Percentiles rank a stretch among this genome's conserved stretches.
phyloP scores from a whole-genome alignment of 2,888 invertebrate genomes.

The Lasioglossum figueresi region DNA sequence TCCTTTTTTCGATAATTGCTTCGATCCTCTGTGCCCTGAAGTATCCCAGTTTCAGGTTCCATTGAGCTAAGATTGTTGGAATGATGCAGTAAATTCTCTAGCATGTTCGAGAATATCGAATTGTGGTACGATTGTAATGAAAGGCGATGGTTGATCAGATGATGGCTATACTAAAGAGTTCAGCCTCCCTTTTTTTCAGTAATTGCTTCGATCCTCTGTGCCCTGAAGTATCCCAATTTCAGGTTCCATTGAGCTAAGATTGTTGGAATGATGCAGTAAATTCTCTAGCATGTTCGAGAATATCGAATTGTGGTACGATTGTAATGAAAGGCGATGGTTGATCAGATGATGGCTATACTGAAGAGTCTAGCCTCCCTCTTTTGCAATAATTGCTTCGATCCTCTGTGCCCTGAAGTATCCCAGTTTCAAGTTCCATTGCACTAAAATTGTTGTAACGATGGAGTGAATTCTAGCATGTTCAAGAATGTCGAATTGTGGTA shows the following conservation, averaged over 20 bases:
- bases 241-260: neutral
- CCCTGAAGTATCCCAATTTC: neutral
- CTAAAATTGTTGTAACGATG: no score
- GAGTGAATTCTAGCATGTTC: no score
- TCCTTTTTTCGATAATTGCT: neutral
- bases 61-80: neutral
- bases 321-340: neutral
- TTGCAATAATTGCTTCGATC: neutral
- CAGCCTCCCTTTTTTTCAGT: neutral
- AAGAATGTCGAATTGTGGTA: no score
- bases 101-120: neutral
- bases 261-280: neutral
- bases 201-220: neutral
- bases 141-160: neutral
- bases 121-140: neutral
- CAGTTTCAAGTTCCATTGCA: neutral
- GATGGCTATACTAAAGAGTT: neutral
- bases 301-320: neutral
- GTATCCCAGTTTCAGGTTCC: neutral
- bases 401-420: neutral
- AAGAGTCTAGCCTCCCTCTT: neutral
- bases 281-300: neutral
- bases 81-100: neutral
- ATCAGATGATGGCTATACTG: neutral
- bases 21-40: neutral